Evolutionary conservation across 2,113 vertebrate genomes (phyloP).

Genomic region (Clarias magur): DNA sequence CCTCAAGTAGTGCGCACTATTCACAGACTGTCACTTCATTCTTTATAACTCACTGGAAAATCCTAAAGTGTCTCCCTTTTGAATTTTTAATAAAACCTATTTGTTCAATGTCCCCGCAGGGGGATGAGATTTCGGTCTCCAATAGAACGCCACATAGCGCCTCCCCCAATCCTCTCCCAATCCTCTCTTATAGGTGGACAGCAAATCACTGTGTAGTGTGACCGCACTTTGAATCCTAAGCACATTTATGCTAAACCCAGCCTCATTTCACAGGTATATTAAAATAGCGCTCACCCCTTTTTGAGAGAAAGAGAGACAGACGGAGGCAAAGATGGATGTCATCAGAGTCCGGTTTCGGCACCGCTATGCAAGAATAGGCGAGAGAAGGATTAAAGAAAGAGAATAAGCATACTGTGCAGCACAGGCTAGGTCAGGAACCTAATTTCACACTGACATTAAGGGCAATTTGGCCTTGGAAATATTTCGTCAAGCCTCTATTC

Average conservation of each 20-base stretch:
- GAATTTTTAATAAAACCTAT: constrained; percentile 56
- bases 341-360: constrained; percentile 78
- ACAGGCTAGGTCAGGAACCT: constrained; percentile 80
- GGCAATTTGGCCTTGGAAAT: constrained; percentile 84
- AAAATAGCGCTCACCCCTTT: constrained; percentile 88
- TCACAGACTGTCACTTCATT: constrained; percentile 38
- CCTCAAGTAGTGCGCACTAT: constrained; percentile 29
- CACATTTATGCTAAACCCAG: constrained; percentile 81
- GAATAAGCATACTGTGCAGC: constrained; percentile 82
- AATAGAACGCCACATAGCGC: constrained; percentile 16
- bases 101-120: constrained; percentile 49
- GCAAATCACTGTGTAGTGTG: constrained; percentile 72
- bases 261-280: constrained; percentile 85
- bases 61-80: constrained; percentile 45
- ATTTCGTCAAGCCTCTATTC: constrained; percentile 86
- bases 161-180: constrained; percentile 32
- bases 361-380: constrained; percentile 80
- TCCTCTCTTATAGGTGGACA: constrained; percentile 59
- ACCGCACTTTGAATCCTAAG: constrained; percentile 55
- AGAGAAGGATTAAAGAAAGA: constrained; percentile 60
- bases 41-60: constrained; percentile 40
- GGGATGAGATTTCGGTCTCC: constrained; percentile 46
- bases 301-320: constrained; percentile 58
- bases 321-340: constrained; percentile 66
- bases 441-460: constrained; percentile 87